Evolutionary conservation across 2,797 vertebrate species (phyloP).

Genomic region (Chelidonichthys spinosus): DNA sequence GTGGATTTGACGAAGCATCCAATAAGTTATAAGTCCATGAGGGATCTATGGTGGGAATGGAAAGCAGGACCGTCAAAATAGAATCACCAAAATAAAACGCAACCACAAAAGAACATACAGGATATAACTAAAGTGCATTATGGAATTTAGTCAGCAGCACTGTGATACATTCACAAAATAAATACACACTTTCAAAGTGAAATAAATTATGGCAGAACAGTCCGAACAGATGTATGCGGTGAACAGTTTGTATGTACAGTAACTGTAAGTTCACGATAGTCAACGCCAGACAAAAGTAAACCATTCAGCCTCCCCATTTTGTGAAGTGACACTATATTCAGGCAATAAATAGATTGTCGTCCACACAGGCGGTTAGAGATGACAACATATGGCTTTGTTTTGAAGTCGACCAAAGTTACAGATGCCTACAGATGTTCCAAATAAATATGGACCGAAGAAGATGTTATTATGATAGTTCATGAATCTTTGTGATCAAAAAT

Average conservation of each 20-base stretch:
- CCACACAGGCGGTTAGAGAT: slow-evolving; percentile 46
- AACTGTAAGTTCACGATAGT: slow-evolving; percentile 50
- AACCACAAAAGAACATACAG: slow-evolving; percentile 82
- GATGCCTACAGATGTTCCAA: slow-evolving; percentile 55
- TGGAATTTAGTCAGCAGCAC: slow-evolving; percentile 95
- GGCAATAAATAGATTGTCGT: slow-evolving; percentile 67
- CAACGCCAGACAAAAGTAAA: slow-evolving; percentile 49
- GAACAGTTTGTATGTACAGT: slow-evolving; percentile 51
- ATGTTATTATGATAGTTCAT: slow-evolving; percentile 38
- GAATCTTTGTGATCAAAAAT: slow-evolving; percentile 48
- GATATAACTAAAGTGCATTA: slow-evolving; percentile 94
- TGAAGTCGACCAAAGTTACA: slow-evolving; percentile 42
- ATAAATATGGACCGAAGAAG: slow-evolving; percentile 72
- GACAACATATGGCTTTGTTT: slow-evolving; percentile 43
- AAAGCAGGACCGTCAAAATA: slow-evolving; percentile 67
- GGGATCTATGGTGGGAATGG: slow-evolving; percentile 53
- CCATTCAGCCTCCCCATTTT: slow-evolving; percentile 31
- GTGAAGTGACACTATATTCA: slow-evolving; percentile 51
- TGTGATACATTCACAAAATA: slow-evolving; percentile 95
- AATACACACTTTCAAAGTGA: slow-evolving; percentile 91
- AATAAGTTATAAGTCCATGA: slow-evolving; percentile 73
- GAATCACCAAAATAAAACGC: slow-evolving; percentile 56
- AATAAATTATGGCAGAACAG: slow-evolving; percentile 92
- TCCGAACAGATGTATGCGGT: slow-evolving; percentile 58
- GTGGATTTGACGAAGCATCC: slow-evolving; percentile 67